Evolutionary conservation across 2,888 invertebrate species (phyloP).

Genomic region (Agrochola lychnidis): DNA sequence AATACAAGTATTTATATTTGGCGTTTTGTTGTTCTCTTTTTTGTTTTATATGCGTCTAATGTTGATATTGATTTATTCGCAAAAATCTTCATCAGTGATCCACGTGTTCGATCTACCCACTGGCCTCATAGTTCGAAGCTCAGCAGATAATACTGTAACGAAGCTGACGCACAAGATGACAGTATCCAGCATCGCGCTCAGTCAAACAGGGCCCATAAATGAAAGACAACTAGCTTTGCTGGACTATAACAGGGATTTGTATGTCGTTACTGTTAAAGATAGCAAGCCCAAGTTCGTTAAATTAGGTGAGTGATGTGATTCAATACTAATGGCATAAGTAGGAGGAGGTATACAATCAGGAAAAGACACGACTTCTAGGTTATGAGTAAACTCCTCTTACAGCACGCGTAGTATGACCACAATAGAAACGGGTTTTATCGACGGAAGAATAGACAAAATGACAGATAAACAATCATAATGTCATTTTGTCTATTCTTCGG

Average conservation of each 20-base stretch:
- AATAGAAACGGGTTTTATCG: no score
- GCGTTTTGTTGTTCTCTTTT: no score
- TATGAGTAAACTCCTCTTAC: not conserved
- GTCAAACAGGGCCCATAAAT: slow-evolving; percentile 94
- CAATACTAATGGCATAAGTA: not conserved
- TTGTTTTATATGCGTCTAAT: no score
- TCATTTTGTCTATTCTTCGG: no score
- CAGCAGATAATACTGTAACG: slow-evolving; percentile 93
- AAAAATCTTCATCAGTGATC: slow-evolving; percentile 90
- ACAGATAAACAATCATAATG: no score
- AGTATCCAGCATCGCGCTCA: slow-evolving; percentile 95
- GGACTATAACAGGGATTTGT: slow-evolving; percentile 97
- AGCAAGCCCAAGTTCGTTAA: slow-evolving; percentile 92
- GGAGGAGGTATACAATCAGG: not conserved
- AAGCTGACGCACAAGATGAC: slow-evolving; percentile 94
- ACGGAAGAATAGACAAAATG: no score
- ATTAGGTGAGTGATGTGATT: slow-evolving; percentile 89
- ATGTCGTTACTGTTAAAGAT: slow-evolving; percentile 94
- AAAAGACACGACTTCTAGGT: not conserved
- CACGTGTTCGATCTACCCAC: slow-evolving; percentile 96
- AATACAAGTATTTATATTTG: no score
- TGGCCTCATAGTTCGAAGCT: slow-evolving; percentile 92
- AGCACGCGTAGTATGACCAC: no score
- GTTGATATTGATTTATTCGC: not conserved
- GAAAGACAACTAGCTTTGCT: slow-evolving; percentile 96